Evolutionary conservation across 1,140 invertebrate genomes (phyloP), one percentile per base, ranked within the genome.

Genomic region (Pararge aegeria): DNA sequence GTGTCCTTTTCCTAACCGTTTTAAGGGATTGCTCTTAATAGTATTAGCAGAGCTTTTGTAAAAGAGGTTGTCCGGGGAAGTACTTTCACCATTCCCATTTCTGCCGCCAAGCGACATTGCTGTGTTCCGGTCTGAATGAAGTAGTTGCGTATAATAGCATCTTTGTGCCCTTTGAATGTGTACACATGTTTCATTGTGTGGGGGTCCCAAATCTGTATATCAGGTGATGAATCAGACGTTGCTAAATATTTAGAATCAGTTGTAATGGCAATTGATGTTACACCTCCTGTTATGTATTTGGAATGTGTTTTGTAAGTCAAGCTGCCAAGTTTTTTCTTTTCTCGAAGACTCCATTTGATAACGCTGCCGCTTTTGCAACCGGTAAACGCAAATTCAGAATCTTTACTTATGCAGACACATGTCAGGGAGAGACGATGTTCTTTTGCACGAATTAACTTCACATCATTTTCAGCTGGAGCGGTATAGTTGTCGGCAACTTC

Each of bases 331-430:
- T 93, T 94, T 57, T 78, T 90, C 69, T 90, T 91, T 57, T 89
- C 91, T 58, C 83, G 89, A 12, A 92, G 81, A 46, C 86, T 81
- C 92, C 97, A 99, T 92, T 98, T 98, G 9, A 98, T 93, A 48
- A 99, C 92, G 40, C 91, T 92, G 44, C 95, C 94, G 87, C 97
- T 96, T 91, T 98, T 98, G 46, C 96, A 97, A 0, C 95, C 97
- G 37, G 94, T 95, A 83, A 94, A 98, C 0, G 96, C 90, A 80
- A 91, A 94, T 75, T 93, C 90, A 29, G 93, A 93, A 89, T 98
- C 95, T 54, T 89, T 89, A 24, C 95, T 95, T 1, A 98, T 78
- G 67, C 94, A 95, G 6, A 97, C 75, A 83, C 96, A 96, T 4
- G 97, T 98, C 5, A 98, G 89, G 1, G 95, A 90, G 38, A 94